Evolutionary conservation across 2,113 vertebrate genomes (phyloP).

Genomic region (Tetrao urogallus): DNA sequence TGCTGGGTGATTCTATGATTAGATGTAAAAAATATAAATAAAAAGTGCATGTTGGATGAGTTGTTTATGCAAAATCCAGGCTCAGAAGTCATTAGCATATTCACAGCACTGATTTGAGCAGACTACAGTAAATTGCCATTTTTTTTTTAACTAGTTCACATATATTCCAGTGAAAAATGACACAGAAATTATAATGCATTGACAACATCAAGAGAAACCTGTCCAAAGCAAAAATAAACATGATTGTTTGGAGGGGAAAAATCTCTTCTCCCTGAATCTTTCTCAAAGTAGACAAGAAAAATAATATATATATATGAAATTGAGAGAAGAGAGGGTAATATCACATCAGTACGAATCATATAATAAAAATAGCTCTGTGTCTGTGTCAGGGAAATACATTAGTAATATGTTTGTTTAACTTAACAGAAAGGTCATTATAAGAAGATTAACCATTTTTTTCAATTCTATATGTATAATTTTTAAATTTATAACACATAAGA

Average conservation of each 20-base stretch:
- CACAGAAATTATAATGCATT: neutral
- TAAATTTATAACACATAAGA: neutral
- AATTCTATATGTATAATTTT: neutral
- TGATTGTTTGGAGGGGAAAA: neutral
- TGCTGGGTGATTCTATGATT: neutral
- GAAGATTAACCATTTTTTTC: neutral
- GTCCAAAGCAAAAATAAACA: neutral
- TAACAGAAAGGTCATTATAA: neutral
- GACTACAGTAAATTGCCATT: neutral
- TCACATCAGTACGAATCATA: neutral
- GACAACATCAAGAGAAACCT: constrained; percentile 8
- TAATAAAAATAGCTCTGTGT: neutral
- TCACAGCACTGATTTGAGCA: neutral
- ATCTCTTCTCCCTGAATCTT: neutral
- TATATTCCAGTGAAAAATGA: neutral
- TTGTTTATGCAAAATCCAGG: constrained; percentile 24
- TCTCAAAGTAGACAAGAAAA: neutral
- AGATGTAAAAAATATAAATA: constrained; percentile 12
- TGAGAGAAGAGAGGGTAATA: neutral
- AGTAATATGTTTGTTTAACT: neutral
- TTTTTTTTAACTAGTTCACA: constrained; percentile 30
- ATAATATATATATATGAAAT: neutral
- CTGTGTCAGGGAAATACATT: neutral
- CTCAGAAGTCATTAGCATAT: constrained; percentile 27
- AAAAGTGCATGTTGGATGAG: neutral